Evolutionary conservation across 2,888 invertebrate genomes (phyloP), one percentile per base, ranked within the genome.

Genomic region (Zootermopsis nevadensis): DNA sequence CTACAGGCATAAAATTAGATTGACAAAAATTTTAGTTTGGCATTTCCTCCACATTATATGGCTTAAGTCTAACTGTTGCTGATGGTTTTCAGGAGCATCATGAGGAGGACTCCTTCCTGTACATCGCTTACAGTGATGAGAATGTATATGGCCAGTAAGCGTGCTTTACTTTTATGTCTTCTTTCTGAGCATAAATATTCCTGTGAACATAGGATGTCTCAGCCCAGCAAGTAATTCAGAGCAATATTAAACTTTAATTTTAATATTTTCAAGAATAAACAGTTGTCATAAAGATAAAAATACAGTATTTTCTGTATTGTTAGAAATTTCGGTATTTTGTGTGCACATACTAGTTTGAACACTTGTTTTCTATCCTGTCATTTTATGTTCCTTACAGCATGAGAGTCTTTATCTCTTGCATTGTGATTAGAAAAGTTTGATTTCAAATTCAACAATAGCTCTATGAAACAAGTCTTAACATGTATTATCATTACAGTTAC

Each of bases 51-150:
- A 19, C 19, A 19, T 48, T 4, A 7, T 4, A 48, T 19, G 48
- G 4, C 6, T 38, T 7, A 38, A 4, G 22, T 19, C 48, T 19
- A 15, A 48, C 48, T 48, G 12, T 48, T 15, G 15, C 48, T 85
- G 85, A 90, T 91, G 55, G 30, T 42, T 79, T 77, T 42, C 88
- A 97, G 95, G 99, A 99, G 90, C 98, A 99, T 89, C 99, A 99
- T 88, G 99, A 99, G 89, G 99, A 99, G 91, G 99, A 99, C 89
- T 98, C 97, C 91, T 99, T 99, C 92, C 93, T 99, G 87, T 99
- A 99, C 91, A 98, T 99, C 90, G 99, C 99, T 86, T 99, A 99
- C 93, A 98, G 98, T 87, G 99, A 99, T 90, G 99, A 99, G 91
- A 99, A 98, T 91, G 99, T 99, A 80, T 99, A 99, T 90, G 99